Conservation (phyloP, 2,888 invertebrate species). For the Drosophila longiperda region DNA sequence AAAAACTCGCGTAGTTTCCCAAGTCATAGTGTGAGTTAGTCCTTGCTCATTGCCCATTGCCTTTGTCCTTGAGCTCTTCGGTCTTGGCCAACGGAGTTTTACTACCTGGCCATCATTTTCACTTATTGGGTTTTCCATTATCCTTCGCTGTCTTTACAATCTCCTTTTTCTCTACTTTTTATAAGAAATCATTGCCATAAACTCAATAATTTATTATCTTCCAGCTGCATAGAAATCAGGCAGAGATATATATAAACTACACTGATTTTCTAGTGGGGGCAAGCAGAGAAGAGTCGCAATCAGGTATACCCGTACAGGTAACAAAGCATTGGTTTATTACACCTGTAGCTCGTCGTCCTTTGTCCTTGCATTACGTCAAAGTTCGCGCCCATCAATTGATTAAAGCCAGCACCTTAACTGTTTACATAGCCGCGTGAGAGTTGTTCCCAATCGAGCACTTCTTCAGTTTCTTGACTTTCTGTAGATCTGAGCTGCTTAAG, state of each 20-base stretch:
- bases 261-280: conserved; percentile 35
- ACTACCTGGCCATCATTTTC: conserved; percentile 40
- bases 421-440: conserved; percentile 54
- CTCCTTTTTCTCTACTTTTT: conserved; percentile 15
- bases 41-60: conserved; percentile 28
- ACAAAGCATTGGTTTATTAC: conserved; percentile 33
- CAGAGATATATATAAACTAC: conserved; percentile 19
- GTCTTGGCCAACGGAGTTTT: conserved; percentile 50
- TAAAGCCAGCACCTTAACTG: conserved; percentile 30
- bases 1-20: conserved; percentile 53
- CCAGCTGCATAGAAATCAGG: conserved; percentile 65
- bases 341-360: conserved; percentile 55
- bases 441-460: conserved; percentile 24
- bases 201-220: conserved; percentile 71
- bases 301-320: conserved; percentile 42
- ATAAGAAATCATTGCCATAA: conserved; percentile 64
- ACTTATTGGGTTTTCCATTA: conserved; percentile 69
- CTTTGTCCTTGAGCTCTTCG: conserved; percentile 18
- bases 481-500: conserved; percentile 49
- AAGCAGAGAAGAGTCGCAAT: conserved; percentile 7
- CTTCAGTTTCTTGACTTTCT: conserved; percentile 45
- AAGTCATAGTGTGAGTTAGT: conserved; percentile 51
- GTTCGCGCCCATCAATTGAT: conserved; percentile 59
- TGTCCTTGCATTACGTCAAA: conserved; percentile 47
- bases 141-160: conserved; percentile 49